Percentiles rank a stretch among this genome's conserved stretches.
These are phyloP conservation scores for Magallana angulata DNA, from an alignment of 1,140 invertebrate genomes.

Conservation along the genomic window DNA sequence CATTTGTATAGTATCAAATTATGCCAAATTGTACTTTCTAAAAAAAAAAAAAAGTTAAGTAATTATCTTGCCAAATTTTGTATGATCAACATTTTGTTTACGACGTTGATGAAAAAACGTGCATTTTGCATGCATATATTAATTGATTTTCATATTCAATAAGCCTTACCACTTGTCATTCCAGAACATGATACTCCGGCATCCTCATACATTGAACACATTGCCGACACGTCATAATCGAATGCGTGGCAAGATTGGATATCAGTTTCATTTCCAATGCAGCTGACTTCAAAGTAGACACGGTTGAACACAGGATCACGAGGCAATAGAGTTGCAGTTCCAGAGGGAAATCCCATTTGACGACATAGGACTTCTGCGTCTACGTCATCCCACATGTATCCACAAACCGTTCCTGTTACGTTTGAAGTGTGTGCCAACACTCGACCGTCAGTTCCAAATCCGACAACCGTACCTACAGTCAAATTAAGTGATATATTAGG, in stretches of 20 bases:
- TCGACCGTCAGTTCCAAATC: no score
- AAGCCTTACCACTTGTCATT: background rate
- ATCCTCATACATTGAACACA: background rate
- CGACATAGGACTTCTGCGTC: background rate
- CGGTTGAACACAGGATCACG: background rate
- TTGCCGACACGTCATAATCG: no score
- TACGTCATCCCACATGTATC: background rate
- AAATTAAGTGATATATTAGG: no score
- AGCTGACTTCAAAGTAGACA: background rate
- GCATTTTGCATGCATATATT: no score
- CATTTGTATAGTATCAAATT: no score
- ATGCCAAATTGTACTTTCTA: no score
- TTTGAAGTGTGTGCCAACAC: background rate
- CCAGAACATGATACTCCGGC: background rate
- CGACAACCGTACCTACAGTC: no score
- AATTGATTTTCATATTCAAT: no score
- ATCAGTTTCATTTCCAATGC: background rate
- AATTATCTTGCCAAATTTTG: no score
- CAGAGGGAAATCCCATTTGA: slow-evolving; percentile 25
- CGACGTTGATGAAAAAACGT: no score
- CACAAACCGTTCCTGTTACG: background rate
- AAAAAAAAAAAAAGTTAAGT: no score
- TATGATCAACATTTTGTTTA: no score
- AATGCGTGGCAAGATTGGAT: background rate
- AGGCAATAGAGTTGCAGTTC: background rate